phyloP scores from a whole-genome alignment of 2,113 vertebrate species.

The Australoheros scitulus region DNA sequence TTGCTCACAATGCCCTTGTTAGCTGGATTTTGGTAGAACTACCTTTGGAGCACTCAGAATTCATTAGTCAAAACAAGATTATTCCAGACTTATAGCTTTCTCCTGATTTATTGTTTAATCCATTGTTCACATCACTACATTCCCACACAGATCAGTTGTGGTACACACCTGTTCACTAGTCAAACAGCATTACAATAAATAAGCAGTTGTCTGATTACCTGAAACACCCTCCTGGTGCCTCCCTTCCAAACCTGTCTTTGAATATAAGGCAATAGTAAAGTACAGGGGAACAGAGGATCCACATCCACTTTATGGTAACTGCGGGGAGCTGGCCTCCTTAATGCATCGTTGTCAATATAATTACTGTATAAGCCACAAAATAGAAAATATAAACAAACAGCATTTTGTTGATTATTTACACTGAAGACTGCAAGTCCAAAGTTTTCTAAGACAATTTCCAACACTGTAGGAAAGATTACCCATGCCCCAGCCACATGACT shows the following conservation, averaged over 20 bases:
- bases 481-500: background rate
- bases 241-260: background rate
- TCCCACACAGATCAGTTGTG: background rate
- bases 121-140: background rate
- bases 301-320: background rate
- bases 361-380: background rate
- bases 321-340: background rate
- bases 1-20: background rate
- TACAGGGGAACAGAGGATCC: background rate
- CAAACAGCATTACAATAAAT: background rate
- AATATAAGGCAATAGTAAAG: background rate
- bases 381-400: background rate
- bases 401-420: background rate
- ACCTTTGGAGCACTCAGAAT: background rate
- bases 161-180: background rate
- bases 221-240: background rate
- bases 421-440: background rate
- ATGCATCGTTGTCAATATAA: background rate
- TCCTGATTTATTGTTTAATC: background rate
- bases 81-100: background rate
- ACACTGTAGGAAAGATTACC: no score
- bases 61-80: background rate
- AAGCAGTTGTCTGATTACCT: background rate
- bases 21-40: background rate
- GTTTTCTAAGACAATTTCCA: background rate